Percentiles rank a stretch among this genome's conserved stretches.
Conservation (phyloP, 1,140 invertebrate species). For the Maconellicoccus hirsutus region DNA sequence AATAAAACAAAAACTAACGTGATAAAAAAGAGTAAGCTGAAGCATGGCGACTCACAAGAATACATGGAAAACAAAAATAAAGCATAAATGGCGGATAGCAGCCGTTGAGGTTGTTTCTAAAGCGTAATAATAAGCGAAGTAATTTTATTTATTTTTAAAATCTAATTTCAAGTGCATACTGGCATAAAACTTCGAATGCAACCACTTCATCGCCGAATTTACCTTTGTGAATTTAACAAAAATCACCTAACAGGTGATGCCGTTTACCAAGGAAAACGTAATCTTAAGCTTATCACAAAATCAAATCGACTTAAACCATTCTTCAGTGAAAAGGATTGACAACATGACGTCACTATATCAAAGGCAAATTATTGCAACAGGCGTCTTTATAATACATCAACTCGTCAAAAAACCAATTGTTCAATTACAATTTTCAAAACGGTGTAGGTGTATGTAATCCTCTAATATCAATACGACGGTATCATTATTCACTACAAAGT, state of each 20-base stretch:
- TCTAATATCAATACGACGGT: not conserved
- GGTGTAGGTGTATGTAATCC: too few species aligned
- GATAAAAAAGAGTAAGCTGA: not conserved
- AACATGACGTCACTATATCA: too few species aligned
- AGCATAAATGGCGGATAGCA: not conserved
- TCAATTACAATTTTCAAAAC: too few species aligned
- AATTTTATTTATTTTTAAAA: too few species aligned
- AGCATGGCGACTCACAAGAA: not conserved
- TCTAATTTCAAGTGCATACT: too few species aligned
- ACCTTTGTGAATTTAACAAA: not conserved
- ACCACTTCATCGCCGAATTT: not conserved
- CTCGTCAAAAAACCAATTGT: not conserved
- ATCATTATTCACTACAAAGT: not conserved
- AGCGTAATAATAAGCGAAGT: too few species aligned
- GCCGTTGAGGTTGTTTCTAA: too few species aligned
- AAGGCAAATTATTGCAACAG: too few species aligned
- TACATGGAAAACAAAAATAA: not conserved
- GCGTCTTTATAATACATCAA: not conserved
- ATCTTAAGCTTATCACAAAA: not conserved
- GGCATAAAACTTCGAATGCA: not conserved
- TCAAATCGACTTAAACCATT: not conserved
- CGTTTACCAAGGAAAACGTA: not conserved
- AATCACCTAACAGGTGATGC: not conserved
- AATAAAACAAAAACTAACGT: not conserved
- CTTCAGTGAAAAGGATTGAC: not conserved